Percentiles rank a stretch among this genome's conserved stretches.
phyloP scores from a whole-genome alignment of 2,797 vertebrate species.

The Cryptoblepharus egeriae region DNA sequence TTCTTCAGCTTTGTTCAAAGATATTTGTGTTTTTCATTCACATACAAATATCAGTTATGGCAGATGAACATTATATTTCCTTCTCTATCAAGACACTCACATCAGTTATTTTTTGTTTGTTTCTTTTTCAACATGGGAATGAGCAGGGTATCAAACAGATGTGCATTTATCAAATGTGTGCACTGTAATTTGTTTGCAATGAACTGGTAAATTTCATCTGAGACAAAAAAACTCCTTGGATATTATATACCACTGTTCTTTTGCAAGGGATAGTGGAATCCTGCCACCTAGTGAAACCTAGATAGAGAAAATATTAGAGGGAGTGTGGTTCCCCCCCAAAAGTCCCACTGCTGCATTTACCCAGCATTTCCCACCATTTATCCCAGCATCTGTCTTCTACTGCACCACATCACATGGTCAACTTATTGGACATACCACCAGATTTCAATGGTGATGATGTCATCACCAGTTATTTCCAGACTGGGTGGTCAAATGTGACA shows the following conservation, averaged over 20 bases:
- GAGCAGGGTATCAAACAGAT: conserved; percentile 1
- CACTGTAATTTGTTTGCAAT: conserved; percentile 3
- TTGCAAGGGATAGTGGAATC: conserved; percentile 55
- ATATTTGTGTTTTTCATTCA: conserved; percentile 27
- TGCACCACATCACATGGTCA: too few species aligned
- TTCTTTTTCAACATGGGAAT: neutral
- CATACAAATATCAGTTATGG: conserved; percentile 10
- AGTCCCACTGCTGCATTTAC: too few species aligned
- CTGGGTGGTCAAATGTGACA: too few species aligned
- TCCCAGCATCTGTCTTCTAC: too few species aligned
- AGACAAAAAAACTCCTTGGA: neutral
- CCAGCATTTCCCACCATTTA: too few species aligned
- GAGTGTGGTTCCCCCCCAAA: accelerated
- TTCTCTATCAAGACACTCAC: conserved; percentile 2
- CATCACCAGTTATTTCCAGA: too few species aligned
- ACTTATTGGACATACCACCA: too few species aligned
- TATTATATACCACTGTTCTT: conserved; percentile 30
- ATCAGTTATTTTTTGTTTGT: neutral
- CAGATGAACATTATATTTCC: conserved; percentile 17
- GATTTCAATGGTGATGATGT: too few species aligned
- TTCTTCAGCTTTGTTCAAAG: neutral
- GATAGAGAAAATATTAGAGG: conserved; percentile 16
- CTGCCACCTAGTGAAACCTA: conserved; percentile 80
- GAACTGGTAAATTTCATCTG: neutral
- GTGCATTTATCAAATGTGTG: neutral